Evolutionary conservation across 2,888 invertebrate species (phyloP).

Genomic region (Scaptomyza tumidula): DNA sequence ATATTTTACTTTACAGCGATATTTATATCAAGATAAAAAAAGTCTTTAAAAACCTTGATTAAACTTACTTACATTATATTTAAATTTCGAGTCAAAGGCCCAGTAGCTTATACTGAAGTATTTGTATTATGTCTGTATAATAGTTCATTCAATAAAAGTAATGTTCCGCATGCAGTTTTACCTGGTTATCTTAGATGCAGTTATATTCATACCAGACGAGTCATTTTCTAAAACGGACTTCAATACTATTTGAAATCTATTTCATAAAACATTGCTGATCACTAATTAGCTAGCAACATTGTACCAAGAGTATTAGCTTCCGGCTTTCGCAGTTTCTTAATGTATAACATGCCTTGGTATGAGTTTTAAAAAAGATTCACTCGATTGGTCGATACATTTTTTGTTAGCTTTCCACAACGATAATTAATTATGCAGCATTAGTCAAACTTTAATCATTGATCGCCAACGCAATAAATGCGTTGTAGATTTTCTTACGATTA

Average conservation of each 20-base stretch:
- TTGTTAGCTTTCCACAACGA: constrained; percentile 51
- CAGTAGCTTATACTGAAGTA: no score
- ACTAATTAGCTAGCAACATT: neutral
- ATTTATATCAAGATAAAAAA: no score
- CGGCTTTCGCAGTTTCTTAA: neutral
- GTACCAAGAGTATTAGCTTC: neutral
- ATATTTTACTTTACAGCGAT: no score
- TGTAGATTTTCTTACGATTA: constrained; percentile 58
- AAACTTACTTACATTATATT: no score
- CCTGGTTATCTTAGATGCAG: no score
- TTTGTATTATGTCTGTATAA: no score
- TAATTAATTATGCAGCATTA: constrained; percentile 75
- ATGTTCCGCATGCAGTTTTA: no score
- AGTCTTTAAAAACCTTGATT: no score
- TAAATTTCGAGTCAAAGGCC: no score
- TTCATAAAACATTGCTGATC: neutral
- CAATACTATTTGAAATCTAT: neutral
- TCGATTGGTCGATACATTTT: constrained; percentile 55
- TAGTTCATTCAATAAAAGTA: no score
- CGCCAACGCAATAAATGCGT: constrained; percentile 62
- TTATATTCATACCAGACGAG: no score
- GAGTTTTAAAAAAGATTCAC: constrained; percentile 23
- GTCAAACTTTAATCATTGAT: constrained; percentile 40
- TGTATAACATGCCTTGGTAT: neutral
- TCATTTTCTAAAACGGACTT: no score